Evolutionary conservation across 1,140 invertebrate species (phyloP), one percentile per base, ranked within the genome.

Genomic region (Aphelinus certus): DNA sequence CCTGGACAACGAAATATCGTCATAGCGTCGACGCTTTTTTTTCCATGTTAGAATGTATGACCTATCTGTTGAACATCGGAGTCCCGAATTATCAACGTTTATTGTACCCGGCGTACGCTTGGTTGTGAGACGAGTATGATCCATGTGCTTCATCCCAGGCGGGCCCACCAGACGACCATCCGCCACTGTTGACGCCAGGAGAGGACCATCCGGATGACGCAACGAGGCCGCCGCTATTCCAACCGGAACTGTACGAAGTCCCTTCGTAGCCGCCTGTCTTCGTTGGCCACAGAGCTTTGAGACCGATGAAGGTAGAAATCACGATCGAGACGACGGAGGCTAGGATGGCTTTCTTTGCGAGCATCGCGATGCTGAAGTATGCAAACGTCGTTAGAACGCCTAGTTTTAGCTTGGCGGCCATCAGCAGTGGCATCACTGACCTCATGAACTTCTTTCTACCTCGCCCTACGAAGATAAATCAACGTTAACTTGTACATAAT

Each of bases 281-380:
- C 26, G 26, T 4, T 3, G 47, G 42, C 69, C 69, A 71, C 2
- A 71, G 60, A 2, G 69, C 7, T 9, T 63, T 71, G 0, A 91
- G 78, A 10, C 88, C 89, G 71, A 91, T 84, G 81, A 91, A 91
- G 1, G 88, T 89, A 9, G 90, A 91, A 73, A 93, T 88, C 77
- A 89, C 88, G 76, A 92, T 88, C 3, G 92, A 92, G 48, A 92
- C 83, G 60, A 92, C 76, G 2, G 90, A 90, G 3, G 89, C 88
- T 65, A 92, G 78, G 76, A 93, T 85, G 63, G 92, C 92, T 80
- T 92, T 92, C 86, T 93, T 92, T 77, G 92, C 92, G 77, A 92
- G 82, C 61, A 92, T 82, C 51, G 89, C 88, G 74, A 92, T 88
- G 49, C 87, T 89, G 79, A 92, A 88, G 87, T 91, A 91, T n/a